Base-by-base conservation (phyloP, 2,888 invertebrate genomes). In the Caprella mutica region DNA sequence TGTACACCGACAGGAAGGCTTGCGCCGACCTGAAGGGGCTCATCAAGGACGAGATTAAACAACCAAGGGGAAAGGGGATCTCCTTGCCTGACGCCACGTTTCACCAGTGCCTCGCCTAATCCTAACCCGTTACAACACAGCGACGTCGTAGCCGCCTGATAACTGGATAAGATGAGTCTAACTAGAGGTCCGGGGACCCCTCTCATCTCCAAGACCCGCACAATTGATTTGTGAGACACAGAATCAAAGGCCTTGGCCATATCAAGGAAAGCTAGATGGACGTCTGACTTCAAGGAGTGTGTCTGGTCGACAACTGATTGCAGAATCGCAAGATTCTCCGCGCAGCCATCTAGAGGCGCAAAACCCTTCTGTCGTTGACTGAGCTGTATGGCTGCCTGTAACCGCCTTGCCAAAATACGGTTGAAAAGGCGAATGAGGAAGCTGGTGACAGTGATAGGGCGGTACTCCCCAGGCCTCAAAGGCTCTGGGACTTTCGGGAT, bases 21-120 rank as follows among this genome's bases (percentile, higher is more conserved):
- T n/a, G n/a, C n/a, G n/a, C n/a, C n/a, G n/a, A n/a, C n/a, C 3
- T 9, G 14, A 21, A 39, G 14, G 4, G 2, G 26, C 12, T 52
- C 6, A 5, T 52, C 39, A 5, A 52, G 12, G n/a, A 52, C 40
- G 3, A 52, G 27, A 27, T 52, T 52, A 8, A 52, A 52, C 14
- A 52, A 6, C 5, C 38, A 6, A 3, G 26, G 39, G 17, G 26
- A 26, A 8, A 39, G 39, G 12, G 52, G 52, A 24, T 52, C 52
- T 2, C 52, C 52, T 12, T 52, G 52, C 9, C 27, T 38, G 12
- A 52, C 39, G 1, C 52, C 52, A 4, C 39, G 5, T 3, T 38
- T 24, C 23, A 39, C 6, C 17, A 17, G 23, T 8, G n/a, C 39
- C 2, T 21, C 5, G 3, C 24, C 26, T 27, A 21, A 17, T 5